These are phyloP conservation scores for Halictus ligatus DNA, from an alignment of 2,888 invertebrate genomes.

Conservation along the genomic window DNA sequence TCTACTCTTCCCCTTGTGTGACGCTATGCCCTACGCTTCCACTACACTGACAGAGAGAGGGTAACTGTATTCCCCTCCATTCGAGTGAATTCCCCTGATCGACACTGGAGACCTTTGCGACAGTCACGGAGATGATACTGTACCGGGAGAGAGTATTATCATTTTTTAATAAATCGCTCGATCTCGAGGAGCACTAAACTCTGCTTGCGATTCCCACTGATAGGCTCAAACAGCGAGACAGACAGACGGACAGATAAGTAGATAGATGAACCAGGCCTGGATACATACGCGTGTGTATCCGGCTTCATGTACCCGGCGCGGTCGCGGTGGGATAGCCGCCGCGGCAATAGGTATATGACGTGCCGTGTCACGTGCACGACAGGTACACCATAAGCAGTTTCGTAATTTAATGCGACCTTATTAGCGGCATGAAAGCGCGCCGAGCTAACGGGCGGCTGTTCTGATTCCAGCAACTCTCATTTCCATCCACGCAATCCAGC, in stretches of 20 bases:
- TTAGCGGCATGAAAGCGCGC: conserved; percentile 68
- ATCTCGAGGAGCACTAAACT: conserved; percentile 22
- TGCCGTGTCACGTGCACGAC: conserved; percentile 54
- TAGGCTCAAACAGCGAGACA: conserved; percentile 4
- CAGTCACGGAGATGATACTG: too few species aligned
- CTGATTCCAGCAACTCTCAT: conserved; percentile 89
- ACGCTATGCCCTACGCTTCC: too few species aligned
- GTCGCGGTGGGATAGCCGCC: neutral
- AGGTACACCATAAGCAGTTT: conserved; percentile 62
- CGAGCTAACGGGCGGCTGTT: conserved; percentile 61
- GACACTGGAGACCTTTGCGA: too few species aligned
- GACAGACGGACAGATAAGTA: conserved; percentile 31
- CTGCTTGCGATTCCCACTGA: conserved; percentile 32
- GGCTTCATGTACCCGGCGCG: conserved; percentile 22
- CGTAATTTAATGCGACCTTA: conserved; percentile 73
- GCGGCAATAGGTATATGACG: conserved; percentile 34
- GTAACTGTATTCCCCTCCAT: too few species aligned
- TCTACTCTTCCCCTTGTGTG: too few species aligned
- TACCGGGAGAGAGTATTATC: neutral
- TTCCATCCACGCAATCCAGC: conserved; percentile 87
- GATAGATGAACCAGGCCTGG: conserved; percentile 34
- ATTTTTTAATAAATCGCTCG: conserved; percentile 3
- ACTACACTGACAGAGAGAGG: too few species aligned
- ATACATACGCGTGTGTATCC: conserved; percentile 43
- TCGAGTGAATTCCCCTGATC: too few species aligned